These are phyloP conservation scores for Coptodon rendalli DNA, from an alignment of 2,113 vertebrate species.

Conservation along the genomic window DNA sequence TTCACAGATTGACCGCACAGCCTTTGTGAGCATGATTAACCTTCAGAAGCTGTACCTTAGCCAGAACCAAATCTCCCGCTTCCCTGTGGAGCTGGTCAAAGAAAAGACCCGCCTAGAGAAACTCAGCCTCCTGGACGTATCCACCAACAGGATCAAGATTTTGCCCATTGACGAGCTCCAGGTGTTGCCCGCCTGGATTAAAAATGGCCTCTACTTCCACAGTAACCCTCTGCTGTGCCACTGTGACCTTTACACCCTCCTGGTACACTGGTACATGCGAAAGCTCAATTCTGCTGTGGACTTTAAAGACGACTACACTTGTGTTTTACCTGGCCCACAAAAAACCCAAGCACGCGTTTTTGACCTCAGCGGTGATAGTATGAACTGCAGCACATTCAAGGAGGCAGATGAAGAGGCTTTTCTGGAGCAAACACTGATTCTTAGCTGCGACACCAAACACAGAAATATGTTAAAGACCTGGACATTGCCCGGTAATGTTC, in stretches of 20 bases:
- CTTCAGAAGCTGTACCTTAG: constrained; percentile 95
- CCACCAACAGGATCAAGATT: constrained; percentile 83
- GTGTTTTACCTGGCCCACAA: constrained; percentile 45
- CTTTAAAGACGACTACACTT: constrained; percentile 84
- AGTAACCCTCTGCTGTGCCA: constrained; percentile 83
- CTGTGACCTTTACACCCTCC: constrained; percentile 86
- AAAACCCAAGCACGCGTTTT: constrained; percentile 68
- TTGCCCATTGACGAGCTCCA: constrained; percentile 78
- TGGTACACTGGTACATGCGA: constrained; percentile 82
- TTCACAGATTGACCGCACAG: constrained; percentile 79
- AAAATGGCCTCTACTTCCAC: constrained; percentile 92
- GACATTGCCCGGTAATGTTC: constrained; percentile 77
- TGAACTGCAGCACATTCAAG: constrained; percentile 89
- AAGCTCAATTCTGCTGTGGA: constrained; percentile 84
- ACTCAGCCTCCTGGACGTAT: constrained; percentile 86
- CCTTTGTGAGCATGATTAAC: constrained; percentile 77
- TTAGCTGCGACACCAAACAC: constrained; percentile 87
- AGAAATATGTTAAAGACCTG: constrained; percentile 80
- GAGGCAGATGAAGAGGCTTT: constrained; percentile 81
- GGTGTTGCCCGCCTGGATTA: constrained; percentile 84
- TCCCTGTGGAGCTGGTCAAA: constrained; percentile 86
- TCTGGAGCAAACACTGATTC: constrained; percentile 77
- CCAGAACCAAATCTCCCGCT: constrained; percentile 87
- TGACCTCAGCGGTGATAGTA: constrained; percentile 65
- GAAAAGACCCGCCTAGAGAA: constrained; percentile 78